Percentiles rank a stretch among this genome's conserved stretches.
phyloP scores from a whole-genome alignment of 2,113 vertebrate genomes.

The Phrynosoma blainvillii region DNA sequence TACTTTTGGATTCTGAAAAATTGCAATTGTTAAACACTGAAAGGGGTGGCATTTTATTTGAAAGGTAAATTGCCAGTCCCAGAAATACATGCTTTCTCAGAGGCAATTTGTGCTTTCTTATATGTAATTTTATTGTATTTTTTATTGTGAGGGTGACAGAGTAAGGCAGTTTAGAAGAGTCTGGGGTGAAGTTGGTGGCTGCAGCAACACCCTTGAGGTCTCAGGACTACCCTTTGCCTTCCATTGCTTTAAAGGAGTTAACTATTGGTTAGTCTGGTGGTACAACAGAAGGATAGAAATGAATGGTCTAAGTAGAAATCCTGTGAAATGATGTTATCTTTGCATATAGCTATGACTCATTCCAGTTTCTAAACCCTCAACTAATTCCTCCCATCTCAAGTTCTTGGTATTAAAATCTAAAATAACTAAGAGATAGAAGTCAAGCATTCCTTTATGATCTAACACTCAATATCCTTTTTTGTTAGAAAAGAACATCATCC shows the following conservation, averaged over 20 bases:
- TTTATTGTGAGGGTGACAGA: too few species aligned
- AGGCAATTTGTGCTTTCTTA: too few species aligned
- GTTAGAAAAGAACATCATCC: conserved; percentile 16
- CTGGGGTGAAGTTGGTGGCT: too few species aligned
- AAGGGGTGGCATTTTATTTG: too few species aligned
- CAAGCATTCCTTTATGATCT: not conserved
- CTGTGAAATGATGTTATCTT: not conserved
- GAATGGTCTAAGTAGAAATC: not conserved
- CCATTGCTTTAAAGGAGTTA: not conserved
- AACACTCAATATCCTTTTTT: not conserved
- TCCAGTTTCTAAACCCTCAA: not conserved
- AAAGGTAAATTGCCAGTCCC: too few species aligned
- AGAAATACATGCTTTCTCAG: too few species aligned
- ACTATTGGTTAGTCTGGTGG: not conserved
- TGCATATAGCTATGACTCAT: not conserved
- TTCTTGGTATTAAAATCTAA: not conserved
- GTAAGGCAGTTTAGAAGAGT: too few species aligned
- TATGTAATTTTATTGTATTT: too few species aligned
- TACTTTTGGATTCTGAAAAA: too few species aligned
- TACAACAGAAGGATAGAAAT: not conserved
- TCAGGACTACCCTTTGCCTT: too few species aligned
- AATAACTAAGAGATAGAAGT: not conserved
- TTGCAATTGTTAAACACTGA: too few species aligned
- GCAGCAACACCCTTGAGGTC: too few species aligned
- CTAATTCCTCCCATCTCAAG: not conserved